A percentile compares a stretch with the other conserved stretches of the same genome.
These are phyloP conservation scores for Schlechtendalia chinensis DNA, from an alignment of 1,140 invertebrate species.

Conservation along the genomic window DNA sequence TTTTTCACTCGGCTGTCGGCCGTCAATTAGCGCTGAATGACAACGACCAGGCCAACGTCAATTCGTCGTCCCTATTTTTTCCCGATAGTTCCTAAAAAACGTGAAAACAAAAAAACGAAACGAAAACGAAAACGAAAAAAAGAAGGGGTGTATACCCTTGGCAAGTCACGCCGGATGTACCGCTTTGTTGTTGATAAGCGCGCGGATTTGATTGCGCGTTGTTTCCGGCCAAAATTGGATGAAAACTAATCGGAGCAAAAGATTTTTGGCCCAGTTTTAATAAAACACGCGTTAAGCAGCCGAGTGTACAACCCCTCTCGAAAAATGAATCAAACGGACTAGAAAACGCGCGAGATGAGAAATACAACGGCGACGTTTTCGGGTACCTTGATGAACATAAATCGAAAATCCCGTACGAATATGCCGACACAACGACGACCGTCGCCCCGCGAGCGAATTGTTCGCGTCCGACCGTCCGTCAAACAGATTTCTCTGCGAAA, in stretches of 20 bases:
- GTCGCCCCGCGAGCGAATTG: too few species aligned
- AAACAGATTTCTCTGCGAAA: too few species aligned
- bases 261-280: slow-evolving; percentile 48
- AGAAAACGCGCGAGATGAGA: slow-evolving; percentile 33
- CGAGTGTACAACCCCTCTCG: slow-evolving; percentile 37
- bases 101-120: slow-evolving; percentile 11
- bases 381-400: slow-evolving; percentile 8
- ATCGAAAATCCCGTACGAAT: not conserved
- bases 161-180: slow-evolving; percentile 41
- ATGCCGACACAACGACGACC: too few species aligned
- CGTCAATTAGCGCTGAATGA: slow-evolving; percentile 46
- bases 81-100: slow-evolving; percentile 33
- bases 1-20: slow-evolving; percentile 41
- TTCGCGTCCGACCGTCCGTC: too few species aligned
- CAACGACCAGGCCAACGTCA: slow-evolving; percentile 32
- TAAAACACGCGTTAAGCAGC: slow-evolving; percentile 37
- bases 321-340: slow-evolving; percentile 43
- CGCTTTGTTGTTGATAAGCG: slow-evolving; percentile 46
- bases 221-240: slow-evolving; percentile 41
- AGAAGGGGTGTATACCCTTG: slow-evolving; percentile 36
- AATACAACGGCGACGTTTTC: slow-evolving; percentile 40
- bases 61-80: slow-evolving; percentile 28
- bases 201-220: slow-evolving; percentile 44
- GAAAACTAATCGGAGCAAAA: slow-evolving; percentile 43
- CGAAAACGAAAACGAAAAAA: too few species aligned